Evolutionary conservation across 2,888 invertebrate species (phyloP).

Genomic region (Lasiommata megera): DNA sequence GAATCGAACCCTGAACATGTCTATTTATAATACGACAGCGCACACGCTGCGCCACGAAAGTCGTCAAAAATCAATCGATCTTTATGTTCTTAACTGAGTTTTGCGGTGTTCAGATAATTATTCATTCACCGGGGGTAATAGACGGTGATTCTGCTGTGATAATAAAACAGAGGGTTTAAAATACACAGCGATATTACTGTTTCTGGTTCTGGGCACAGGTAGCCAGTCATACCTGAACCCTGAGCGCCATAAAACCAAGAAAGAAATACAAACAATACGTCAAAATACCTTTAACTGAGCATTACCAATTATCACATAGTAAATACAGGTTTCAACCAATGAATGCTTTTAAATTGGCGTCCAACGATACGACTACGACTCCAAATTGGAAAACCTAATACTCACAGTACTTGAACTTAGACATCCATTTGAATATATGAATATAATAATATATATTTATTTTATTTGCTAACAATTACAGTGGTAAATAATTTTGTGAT

Average conservation of each 20-base stretch:
- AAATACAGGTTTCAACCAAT: background rate
- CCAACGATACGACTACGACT: background rate
- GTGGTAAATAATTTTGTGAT: too few species aligned
- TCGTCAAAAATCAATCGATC: too few species aligned
- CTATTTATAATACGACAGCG: too few species aligned
- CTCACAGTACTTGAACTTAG: background rate
- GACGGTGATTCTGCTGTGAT: too few species aligned
- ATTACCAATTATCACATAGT: slow-evolving; percentile 1
- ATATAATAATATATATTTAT: too few species aligned
- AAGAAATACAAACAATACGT: background rate
- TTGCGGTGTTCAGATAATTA: too few species aligned
- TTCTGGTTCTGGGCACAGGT: background rate
- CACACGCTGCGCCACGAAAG: too few species aligned
- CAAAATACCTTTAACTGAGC: background rate
- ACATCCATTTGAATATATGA: background rate
- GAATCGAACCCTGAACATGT: too few species aligned
- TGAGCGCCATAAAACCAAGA: background rate
- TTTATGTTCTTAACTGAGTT: too few species aligned
- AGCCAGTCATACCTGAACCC: background rate
- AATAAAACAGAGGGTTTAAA: too few species aligned
- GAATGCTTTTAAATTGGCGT: background rate
- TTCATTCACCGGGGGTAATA: too few species aligned
- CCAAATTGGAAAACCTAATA: background rate
- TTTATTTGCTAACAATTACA: too few species aligned
- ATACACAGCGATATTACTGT: background rate